These are phyloP conservation scores for Pangasius sanitwongsei DNA, from an alignment of 2,797 vertebrate species.

Conservation along the genomic window DNA sequence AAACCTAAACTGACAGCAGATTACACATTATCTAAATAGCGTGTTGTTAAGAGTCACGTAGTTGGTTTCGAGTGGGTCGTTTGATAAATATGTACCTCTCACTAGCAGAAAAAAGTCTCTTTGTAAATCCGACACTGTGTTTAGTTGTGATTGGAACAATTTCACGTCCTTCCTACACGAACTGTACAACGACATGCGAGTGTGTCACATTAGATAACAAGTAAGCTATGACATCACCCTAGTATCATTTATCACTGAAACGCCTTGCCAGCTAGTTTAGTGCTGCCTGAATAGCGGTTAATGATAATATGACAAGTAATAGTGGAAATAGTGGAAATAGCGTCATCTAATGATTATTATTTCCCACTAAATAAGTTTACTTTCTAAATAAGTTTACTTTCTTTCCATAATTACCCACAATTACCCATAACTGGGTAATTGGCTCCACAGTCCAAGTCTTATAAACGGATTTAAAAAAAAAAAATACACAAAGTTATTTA, in stretches of 20 bases:
- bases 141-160: too few relatives aligned
- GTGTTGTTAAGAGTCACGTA: background rate
- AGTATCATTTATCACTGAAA: background rate
- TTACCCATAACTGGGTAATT: background rate
- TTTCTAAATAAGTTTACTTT: too few relatives aligned
- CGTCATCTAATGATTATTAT: background rate
- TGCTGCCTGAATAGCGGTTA: background rate
- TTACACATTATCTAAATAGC: background rate
- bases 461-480: background rate
- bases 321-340: too few relatives aligned
- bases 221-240: background rate
- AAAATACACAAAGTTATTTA: too few relatives aligned
- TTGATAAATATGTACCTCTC: too few relatives aligned
- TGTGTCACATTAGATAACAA: background rate
- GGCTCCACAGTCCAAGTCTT: background rate
- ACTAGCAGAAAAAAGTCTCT: background rate
- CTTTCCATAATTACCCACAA: background rate
- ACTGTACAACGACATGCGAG: background rate
- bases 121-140: background rate
- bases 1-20: background rate
- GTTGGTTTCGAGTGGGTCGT: background rate
- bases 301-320: background rate
- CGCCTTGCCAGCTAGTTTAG: background rate
- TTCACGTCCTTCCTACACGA: background rate
- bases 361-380: background rate